These are phyloP conservation scores for Thalpophila matura DNA, from an alignment of 2,888 invertebrate genomes.

Conservation along the genomic window DNA sequence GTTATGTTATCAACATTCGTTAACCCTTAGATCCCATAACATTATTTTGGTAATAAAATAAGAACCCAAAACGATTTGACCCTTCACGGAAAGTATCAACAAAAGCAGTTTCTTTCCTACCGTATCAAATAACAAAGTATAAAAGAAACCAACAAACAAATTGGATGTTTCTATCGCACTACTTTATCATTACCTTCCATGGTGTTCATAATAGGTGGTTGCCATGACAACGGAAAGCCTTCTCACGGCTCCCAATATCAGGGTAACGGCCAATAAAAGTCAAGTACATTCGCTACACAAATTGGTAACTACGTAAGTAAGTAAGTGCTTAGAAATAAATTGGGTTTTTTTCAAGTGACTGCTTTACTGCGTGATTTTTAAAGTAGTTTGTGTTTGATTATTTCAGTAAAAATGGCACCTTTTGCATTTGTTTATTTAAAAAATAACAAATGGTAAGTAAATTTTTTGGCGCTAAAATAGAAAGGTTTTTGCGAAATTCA, in stretches of 20 bases:
- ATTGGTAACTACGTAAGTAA: slow-evolving; percentile 59
- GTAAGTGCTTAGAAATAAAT: slow-evolving; percentile 72
- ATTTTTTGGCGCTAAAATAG: slow-evolving; percentile 21
- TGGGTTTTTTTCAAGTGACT: slow-evolving; percentile 67
- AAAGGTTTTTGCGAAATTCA: slow-evolving; percentile 26
- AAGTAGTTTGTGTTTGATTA: slow-evolving; percentile 41
- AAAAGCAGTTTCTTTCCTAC: slow-evolving; percentile 28
- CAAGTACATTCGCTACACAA: slow-evolving; percentile 77
- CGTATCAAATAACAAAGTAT: slow-evolving; percentile 41
- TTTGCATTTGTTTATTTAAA: slow-evolving; percentile 8
- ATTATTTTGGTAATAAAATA: slow-evolving; percentile 42
- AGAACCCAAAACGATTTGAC: neutral
- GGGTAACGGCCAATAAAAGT: slow-evolving; percentile 82
- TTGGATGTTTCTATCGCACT: slow-evolving; percentile 42
- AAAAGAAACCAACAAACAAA: slow-evolving; percentile 40
- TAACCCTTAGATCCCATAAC: slow-evolving; percentile 39
- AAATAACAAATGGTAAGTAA: slow-evolving; percentile 23
- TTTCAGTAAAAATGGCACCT: slow-evolving; percentile 29
- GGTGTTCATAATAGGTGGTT: slow-evolving; percentile 61
- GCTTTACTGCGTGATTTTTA: slow-evolving; percentile 54
- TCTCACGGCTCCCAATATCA: slow-evolving; percentile 77
- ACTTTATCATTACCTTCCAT: slow-evolving; percentile 56
- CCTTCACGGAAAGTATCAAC: slow-evolving; percentile 2
- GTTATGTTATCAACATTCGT: slow-evolving; percentile 26
- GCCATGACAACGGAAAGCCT: slow-evolving; percentile 68